A percentile compares a stretch with the other conserved stretches of the same genome.
Evolutionary conservation across 1,140 invertebrate genomes (phyloP).

Genomic region (Drosophila littoralis): DNA sequence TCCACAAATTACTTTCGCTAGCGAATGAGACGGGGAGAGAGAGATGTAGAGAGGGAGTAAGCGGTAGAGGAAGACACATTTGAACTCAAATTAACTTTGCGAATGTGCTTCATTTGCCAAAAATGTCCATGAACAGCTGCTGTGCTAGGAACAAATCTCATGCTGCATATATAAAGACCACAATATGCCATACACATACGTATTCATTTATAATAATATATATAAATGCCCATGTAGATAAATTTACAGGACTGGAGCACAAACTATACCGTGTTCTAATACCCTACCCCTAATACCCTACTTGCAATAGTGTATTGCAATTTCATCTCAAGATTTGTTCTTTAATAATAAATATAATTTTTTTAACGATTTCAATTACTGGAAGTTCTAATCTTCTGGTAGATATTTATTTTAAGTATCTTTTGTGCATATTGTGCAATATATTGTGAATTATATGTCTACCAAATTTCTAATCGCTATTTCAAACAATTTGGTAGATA

Average conservation of each 20-base stretch:
- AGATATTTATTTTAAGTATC: too few species aligned
- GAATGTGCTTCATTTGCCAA: constrained; percentile 37
- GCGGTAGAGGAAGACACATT: background rate
- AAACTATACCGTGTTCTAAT: background rate
- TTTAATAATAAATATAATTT: too few species aligned
- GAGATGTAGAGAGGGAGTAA: background rate
- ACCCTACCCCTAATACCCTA: background rate
- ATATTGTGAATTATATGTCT: too few species aligned
- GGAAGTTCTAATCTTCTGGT: too few species aligned
- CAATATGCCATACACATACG: background rate
- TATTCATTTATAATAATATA: background rate
- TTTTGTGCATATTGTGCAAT: too few species aligned
- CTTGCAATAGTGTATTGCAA: too few species aligned
- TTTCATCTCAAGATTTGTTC: too few species aligned
- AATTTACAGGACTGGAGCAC: background rate
- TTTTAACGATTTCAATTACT: too few species aligned
- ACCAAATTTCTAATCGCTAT: too few species aligned
- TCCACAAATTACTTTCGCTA: constrained; percentile 28
- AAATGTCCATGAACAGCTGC: constrained; percentile 39
- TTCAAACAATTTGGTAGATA: too few species aligned
- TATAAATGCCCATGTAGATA: background rate
- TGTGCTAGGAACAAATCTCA: constrained; percentile 10
- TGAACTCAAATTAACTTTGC: constrained; percentile 30
- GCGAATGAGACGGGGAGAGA: background rate
- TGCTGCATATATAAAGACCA: constrained; percentile 1